A percentile compares a stretch with the other conserved stretches of the same genome.
phyloP scores from a whole-genome alignment of 2,888 invertebrate species.

The Dione juno region DNA sequence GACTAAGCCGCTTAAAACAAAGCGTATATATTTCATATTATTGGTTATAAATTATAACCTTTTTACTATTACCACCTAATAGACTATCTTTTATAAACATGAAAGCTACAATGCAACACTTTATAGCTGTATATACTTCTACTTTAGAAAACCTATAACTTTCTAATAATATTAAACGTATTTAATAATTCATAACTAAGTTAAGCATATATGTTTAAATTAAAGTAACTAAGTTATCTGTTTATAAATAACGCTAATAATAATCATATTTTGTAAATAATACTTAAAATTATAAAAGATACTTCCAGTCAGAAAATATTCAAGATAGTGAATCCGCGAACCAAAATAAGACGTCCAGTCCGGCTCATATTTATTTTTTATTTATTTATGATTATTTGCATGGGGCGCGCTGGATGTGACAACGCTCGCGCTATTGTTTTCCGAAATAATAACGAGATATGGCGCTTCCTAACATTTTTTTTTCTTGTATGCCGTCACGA shows the following conservation, averaged over 20 bases:
- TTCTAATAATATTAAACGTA: too few species aligned
- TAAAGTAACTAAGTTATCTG: too few species aligned
- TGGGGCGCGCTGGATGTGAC: slow-evolving; percentile 79
- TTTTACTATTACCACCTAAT: too few species aligned
- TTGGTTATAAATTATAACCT: too few species aligned
- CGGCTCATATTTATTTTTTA: slow-evolving; percentile 79
- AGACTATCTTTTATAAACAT: too few species aligned
- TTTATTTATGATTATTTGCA: slow-evolving; percentile 83
- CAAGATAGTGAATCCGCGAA: slow-evolving; percentile 55
- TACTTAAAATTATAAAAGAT: slow-evolving; percentile 26
- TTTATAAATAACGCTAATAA: neutral
- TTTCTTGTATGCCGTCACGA: slow-evolving; percentile 67
- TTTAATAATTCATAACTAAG: too few species aligned
- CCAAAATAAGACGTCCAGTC: slow-evolving; percentile 77
- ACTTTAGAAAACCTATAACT: too few species aligned
- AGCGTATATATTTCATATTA: too few species aligned
- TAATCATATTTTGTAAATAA: neutral
- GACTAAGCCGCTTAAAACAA: too few species aligned
- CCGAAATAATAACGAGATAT: slow-evolving; percentile 81
- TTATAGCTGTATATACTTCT: too few species aligned
- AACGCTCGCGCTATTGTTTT: slow-evolving; percentile 79
- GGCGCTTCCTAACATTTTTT: slow-evolving; percentile 67
- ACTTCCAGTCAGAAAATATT: slow-evolving; percentile 53
- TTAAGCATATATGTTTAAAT: too few species aligned
- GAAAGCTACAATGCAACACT: neutral